phyloP scores from a whole-genome alignment of 2,113 vertebrate species.

The Varanus komodoensis region DNA sequence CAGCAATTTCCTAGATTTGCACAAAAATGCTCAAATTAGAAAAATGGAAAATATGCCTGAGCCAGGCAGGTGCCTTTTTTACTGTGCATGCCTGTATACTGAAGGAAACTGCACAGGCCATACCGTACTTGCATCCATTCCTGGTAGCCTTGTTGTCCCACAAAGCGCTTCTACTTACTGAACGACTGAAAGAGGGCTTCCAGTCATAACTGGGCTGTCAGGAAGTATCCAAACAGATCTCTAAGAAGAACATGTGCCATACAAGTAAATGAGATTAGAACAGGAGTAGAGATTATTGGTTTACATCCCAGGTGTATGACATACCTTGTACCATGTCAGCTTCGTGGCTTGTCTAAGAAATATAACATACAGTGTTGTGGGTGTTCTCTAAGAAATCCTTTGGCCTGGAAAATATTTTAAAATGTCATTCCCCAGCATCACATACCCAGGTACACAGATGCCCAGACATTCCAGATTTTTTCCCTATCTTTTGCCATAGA shows the following conservation, averaged over 20 bases:
- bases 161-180: not conserved
- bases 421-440: not conserved
- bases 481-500: not conserved
- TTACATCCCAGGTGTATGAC: not conserved
- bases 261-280: not conserved
- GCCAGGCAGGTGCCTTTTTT: not conserved
- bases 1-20: not conserved
- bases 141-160: too few relatives aligned
- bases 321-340: not conserved
- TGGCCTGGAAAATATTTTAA: not conserved
- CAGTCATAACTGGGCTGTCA: too few relatives aligned
- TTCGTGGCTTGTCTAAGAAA: not conserved
- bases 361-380: not conserved
- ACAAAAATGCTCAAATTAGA: not conserved
- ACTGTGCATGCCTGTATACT: too few relatives aligned
- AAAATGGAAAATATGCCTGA: not conserved
- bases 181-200: not conserved
- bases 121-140: not conserved
- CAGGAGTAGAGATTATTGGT: not conserved
- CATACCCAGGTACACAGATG: conserved; percentile 1
- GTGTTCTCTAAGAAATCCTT: not conserved
- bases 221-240: not conserved
- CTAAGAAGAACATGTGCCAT: not conserved
- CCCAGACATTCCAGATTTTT: not conserved
- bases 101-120: not conserved